These are phyloP conservation scores for Platichthys flesus DNA, from an alignment of 2,113 vertebrate species.

Conservation along the genomic window DNA sequence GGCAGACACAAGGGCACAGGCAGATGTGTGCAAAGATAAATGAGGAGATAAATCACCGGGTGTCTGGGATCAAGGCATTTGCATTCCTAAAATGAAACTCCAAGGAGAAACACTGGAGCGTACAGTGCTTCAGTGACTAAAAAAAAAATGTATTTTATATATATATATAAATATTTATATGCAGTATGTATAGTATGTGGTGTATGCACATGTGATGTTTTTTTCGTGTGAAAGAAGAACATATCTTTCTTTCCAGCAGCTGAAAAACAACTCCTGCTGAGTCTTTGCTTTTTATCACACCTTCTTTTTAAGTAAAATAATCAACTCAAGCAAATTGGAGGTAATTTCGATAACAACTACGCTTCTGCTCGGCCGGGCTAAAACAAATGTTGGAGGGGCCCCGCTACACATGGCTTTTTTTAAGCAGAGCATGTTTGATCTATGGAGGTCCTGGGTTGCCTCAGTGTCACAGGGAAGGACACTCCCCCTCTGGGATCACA, in stretches of 20 bases:
- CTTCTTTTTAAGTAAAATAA: slow-evolving; percentile 36
- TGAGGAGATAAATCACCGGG: slow-evolving; percentile 84
- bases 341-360: slow-evolving; percentile 60
- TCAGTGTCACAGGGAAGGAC: slow-evolving; percentile 77
- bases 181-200: not conserved
- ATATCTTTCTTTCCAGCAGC: slow-evolving; percentile 42
- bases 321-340: slow-evolving; percentile 26
- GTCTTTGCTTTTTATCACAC: slow-evolving; percentile 41
- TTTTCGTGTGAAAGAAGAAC: slow-evolving; percentile 7
- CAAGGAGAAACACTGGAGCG: slow-evolving; percentile 73
- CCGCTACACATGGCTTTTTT: slow-evolving; percentile 69
- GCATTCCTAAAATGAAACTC: slow-evolving; percentile 84
- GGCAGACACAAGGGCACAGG: slow-evolving; percentile 83
- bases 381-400: slow-evolving; percentile 57
- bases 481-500: slow-evolving; percentile 61
- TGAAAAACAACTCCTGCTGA: slow-evolving; percentile 43
- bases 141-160: slow-evolving; percentile 38
- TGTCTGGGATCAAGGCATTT: slow-evolving; percentile 81
- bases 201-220: slow-evolving; percentile 34
- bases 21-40: slow-evolving; percentile 86
- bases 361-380: slow-evolving; percentile 38
- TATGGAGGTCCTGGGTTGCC: slow-evolving; percentile 73
- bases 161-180: not conserved
- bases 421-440: slow-evolving; percentile 73
- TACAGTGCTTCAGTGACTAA: slow-evolving; percentile 65